phyloP scores from a whole-genome alignment of 37 sponge, comb jelly and placozoan species.

The Axinella damicornis region DNA sequence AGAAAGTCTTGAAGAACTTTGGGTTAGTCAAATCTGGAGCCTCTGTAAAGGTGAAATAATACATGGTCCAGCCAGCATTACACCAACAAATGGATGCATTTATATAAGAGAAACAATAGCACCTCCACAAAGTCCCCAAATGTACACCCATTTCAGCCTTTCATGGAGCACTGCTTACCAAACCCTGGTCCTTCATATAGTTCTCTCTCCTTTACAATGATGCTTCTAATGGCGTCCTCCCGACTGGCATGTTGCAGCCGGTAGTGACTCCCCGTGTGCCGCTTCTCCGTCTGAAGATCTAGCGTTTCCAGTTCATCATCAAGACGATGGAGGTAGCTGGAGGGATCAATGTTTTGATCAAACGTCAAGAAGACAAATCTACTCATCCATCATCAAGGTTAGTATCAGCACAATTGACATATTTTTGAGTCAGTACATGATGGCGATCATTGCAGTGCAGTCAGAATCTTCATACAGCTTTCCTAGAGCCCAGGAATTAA shows the following conservation, averaged over 20 bases:
- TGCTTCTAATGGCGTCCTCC: slow-evolving; percentile 46
- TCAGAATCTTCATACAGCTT: too few relatives aligned
- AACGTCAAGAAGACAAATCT: background rate
- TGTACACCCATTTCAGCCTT: too few relatives aligned
- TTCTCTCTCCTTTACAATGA: slow-evolving; percentile 56
- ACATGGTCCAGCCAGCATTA: too few relatives aligned
- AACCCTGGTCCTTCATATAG: slow-evolving; percentile 56
- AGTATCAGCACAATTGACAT: too few relatives aligned
- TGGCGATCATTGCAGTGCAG: too few relatives aligned
- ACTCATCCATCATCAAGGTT: too few relatives aligned
- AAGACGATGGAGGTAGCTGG: slow-evolving; percentile 51
- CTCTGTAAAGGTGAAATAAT: slow-evolving; percentile 22
- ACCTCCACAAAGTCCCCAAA: too few relatives aligned
- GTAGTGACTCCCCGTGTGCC: slow-evolving; percentile 33
- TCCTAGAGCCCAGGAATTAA: too few relatives aligned
- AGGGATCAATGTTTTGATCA: background rate
- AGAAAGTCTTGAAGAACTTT: slow-evolving; percentile 39
- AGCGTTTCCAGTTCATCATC: slow-evolving; percentile 55
- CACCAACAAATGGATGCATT: too few relatives aligned
- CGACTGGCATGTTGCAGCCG: slow-evolving; percentile 58
- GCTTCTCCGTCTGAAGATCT: slow-evolving; percentile 24
- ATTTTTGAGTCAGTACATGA: too few relatives aligned
- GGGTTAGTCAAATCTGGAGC: slow-evolving; percentile 60
- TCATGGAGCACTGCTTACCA: slow-evolving; percentile 27
- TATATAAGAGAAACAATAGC: too few relatives aligned